Percentiles rank a stretch among this genome's conserved stretches.
These are phyloP conservation scores for Erythrocebus patas DNA, from an alignment of 2,113 vertebrate species.

Conservation along the genomic window DNA sequence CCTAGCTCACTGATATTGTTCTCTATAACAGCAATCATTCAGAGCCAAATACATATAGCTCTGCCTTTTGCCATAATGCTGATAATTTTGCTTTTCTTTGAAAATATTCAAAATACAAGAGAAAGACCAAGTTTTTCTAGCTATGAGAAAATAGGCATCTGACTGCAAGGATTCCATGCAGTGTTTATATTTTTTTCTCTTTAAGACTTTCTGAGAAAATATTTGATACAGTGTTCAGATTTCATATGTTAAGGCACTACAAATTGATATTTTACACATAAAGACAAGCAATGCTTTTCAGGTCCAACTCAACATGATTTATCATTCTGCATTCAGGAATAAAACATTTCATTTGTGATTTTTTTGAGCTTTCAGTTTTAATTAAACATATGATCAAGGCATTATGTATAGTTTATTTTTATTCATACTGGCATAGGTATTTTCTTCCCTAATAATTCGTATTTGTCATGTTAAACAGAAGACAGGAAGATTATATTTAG, in stretches of 20 bases:
- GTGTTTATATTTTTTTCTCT: background rate
- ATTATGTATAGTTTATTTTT: background rate
- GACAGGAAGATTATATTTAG: background rate
- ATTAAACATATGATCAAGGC: background rate
- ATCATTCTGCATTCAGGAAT: background rate
- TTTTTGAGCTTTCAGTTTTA: constrained; percentile 40
- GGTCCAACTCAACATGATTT: background rate
- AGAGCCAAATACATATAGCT: background rate
- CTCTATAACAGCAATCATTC: background rate
- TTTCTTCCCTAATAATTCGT: background rate
- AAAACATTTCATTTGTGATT: constrained; percentile 9
- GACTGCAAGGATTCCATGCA: background rate
- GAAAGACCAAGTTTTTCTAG: background rate
- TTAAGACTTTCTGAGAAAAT: constrained; percentile 34
- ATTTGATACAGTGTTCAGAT: background rate
- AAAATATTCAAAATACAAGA: constrained; percentile 12
- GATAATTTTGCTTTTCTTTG: background rate
- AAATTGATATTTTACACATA: background rate
- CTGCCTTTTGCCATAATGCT: background rate
- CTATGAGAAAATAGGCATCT: background rate
- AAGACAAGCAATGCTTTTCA: background rate
- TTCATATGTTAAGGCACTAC: background rate
- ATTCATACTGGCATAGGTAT: background rate
- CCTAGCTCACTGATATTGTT: background rate
- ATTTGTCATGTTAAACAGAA: background rate